Conservation (phyloP, 1,140 invertebrate genomes). For the Riptortus pedestris region DNA sequence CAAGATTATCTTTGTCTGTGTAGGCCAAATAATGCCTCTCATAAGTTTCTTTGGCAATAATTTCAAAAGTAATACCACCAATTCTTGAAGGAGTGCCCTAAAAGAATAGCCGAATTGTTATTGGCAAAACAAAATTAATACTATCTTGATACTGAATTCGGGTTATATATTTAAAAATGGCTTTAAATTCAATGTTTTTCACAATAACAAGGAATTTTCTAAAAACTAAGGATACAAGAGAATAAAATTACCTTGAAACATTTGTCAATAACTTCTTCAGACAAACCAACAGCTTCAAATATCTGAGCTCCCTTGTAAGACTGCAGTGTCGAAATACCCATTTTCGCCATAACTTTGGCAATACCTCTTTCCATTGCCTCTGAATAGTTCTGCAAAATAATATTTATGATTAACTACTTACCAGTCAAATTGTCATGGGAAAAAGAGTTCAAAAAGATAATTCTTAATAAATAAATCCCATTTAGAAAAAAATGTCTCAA, state of each 20-base stretch:
- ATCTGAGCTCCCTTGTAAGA: slow-evolving; percentile 99
- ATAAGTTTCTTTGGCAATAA: slow-evolving; percentile 78
- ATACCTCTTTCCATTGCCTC: slow-evolving; percentile 68
- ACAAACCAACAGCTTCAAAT: slow-evolving; percentile 94
- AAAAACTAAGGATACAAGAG: not conserved
- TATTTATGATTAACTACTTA: slow-evolving; percentile 1
- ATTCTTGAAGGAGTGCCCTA: slow-evolving; percentile 87
- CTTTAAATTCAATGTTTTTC: not conserved
- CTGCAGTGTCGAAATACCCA: slow-evolving; percentile 97
- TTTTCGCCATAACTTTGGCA: slow-evolving; percentile 96
- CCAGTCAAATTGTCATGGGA: not conserved
- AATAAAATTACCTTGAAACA: slow-evolving; percentile 64
- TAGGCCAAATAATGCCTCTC: slow-evolving; percentile 75
- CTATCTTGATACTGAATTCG: too few relatives aligned
- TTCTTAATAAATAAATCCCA: not conserved
- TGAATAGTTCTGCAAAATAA: slow-evolving; percentile 49
- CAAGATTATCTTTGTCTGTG: slow-evolving; percentile 58
- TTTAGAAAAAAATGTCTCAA: not conserved
- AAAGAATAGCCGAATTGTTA: too few relatives aligned
- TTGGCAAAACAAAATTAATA: too few relatives aligned
- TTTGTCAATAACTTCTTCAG: slow-evolving; percentile 83
- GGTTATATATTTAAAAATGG: not conserved
- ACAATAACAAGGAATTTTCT: too few relatives aligned
- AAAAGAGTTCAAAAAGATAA: not conserved
- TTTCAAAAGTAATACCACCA: slow-evolving; percentile 83